Conservation (phyloP, 2,797 vertebrate species). For the Sebastes vulpes region DNA sequence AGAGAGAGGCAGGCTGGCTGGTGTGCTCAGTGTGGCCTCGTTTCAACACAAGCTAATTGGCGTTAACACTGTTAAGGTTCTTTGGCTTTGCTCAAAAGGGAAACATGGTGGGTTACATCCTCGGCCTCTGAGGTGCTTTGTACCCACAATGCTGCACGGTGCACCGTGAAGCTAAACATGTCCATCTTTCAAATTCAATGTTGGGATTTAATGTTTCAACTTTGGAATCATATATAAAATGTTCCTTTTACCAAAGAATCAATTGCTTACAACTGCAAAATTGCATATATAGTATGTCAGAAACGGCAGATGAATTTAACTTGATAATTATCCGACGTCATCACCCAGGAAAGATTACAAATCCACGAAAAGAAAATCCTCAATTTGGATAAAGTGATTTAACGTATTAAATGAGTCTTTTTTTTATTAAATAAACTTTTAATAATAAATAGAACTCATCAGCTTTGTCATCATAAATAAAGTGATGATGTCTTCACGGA, state of each 20-base stretch:
- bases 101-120: conserved; percentile 26
- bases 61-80: conserved; percentile 23
- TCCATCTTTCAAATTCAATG: not conserved
- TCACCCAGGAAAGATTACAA: too few species aligned
- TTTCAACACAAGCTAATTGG: conserved; percentile 65
- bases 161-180: not conserved
- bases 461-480: too few species aligned
- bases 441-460: too few species aligned
- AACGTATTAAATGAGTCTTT: too few species aligned
- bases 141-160: not conserved
- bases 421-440: too few species aligned
- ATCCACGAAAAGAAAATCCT: too few species aligned
- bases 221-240: not conserved
- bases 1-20: conserved; percentile 7
- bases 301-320: not conserved
- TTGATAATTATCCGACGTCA: not conserved
- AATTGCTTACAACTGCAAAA: not conserved
- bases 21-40: conserved; percentile 28
- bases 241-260: not conserved
- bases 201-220: not conserved
- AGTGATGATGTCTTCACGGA: too few species aligned
- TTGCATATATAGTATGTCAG: not conserved
- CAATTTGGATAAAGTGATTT: too few species aligned
- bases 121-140: conserved; percentile 4
- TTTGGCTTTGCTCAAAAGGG: conserved; percentile 27